Evolutionary conservation across 1,140 invertebrate genomes (phyloP), one percentile per base, ranked within the genome.

Genomic region (Neodiprion pinetum): DNA sequence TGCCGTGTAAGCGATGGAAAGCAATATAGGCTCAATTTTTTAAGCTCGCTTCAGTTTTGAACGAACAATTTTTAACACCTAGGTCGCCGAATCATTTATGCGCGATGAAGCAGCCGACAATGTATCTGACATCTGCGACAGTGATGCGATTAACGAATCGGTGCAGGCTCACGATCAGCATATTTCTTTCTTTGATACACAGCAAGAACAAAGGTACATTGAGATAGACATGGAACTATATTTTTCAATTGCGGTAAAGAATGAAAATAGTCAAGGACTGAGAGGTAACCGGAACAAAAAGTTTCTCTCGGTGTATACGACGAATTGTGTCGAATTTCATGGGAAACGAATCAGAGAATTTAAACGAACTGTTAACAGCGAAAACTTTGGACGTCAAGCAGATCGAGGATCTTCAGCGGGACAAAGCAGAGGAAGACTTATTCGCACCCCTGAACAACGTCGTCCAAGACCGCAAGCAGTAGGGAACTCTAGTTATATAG

Each of bases 21-120:
- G 1, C 2, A 40, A 40, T 40, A 40, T 5, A 1, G 1, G 28
- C 28, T 40, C 28, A 40, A 40, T 14, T 61, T 53, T 53, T 17
- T 12, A 17, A 61, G 5, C n/a, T 14, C 11, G 9, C 11, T 61
- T 61, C 53, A 14, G 28, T 40, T 40, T 40, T 40, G 28, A 61
- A 14, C 7, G 5, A 17, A 61, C 11, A 61, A 14, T 17, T 61
- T 17, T 4, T 1, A 47, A 21, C 10, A 23, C 21, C 11, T 47
- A 69, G 67, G 23, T 69, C 40, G 67, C 67, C 12, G 67, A 69
- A 8, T 69, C 67, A 4, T 69, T 69, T 21, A 69, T 69, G 67
- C 67, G 67, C 11, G 67, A 69, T 23, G 67, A 69, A 23, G 67
- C 40, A 11, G 67, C 17, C 7, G 67, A 23, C 7, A 69, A 23